These are phyloP conservation scores for Dromius quadrimaculatus DNA, from an alignment of 2,888 invertebrate species.

Conservation along the genomic window DNA sequence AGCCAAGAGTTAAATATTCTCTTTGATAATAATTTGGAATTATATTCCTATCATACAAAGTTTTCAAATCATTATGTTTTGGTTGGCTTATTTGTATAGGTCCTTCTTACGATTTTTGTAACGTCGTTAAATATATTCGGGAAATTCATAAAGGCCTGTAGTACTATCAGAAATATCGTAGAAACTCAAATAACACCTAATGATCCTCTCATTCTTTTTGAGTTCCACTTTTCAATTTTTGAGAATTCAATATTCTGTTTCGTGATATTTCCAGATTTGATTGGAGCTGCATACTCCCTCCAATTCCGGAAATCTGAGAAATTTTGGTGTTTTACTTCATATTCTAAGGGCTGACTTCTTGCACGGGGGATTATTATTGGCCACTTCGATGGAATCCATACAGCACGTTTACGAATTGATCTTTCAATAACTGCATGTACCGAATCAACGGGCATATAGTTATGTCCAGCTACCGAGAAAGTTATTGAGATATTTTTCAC, in stretches of 20 bases:
- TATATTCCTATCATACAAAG: constrained; percentile 8
- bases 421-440: constrained; percentile 56
- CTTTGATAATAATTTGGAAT: constrained; percentile 28
- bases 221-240: background rate
- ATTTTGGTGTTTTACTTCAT: constrained; percentile 50
- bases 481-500: constrained; percentile 57
- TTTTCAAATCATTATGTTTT: constrained; percentile 11
- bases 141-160: background rate
- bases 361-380: constrained; percentile 53
- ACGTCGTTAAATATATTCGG: background rate
- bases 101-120: background rate
- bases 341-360: constrained; percentile 54
- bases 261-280: background rate
- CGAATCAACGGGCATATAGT: constrained; percentile 59
- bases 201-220: background rate
- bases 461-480: constrained; percentile 59
- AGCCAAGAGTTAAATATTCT: background rate
- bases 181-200: background rate
- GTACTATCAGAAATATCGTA: too few relatives aligned
- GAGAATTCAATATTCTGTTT: background rate
- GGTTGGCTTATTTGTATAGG: background rate
- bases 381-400: constrained; percentile 57
- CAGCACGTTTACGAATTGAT: constrained; percentile 53
- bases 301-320: constrained; percentile 54
- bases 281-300: constrained; percentile 30